A percentile compares a stretch with the other conserved stretches of the same genome.
phyloP scores from a whole-genome alignment of 23 tunicate species.

The Halocynthia roretzi region DNA sequence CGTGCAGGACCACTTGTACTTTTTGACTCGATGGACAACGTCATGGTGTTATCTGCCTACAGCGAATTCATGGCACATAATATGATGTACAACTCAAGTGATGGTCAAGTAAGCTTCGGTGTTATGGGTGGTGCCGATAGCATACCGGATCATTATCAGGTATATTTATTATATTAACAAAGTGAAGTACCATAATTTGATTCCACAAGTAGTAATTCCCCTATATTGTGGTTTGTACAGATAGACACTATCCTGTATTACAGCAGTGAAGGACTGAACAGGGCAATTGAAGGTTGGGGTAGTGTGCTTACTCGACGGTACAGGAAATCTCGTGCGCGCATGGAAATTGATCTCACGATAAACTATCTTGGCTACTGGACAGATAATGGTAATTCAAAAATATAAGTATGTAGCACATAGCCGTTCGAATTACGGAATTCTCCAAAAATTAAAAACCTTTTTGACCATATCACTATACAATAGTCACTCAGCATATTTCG shows the following conservation, averaged over 20 bases:
- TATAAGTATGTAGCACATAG: too few relatives aligned
- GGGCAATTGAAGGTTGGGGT: constrained; percentile 79
- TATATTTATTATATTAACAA: background rate
- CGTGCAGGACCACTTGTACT: constrained; percentile 63
- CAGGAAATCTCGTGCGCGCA: constrained; percentile 34
- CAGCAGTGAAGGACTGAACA: constrained; percentile 54
- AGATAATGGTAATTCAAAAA: constrained; percentile 51
- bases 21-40: constrained; percentile 41
- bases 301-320: constrained; percentile 41
- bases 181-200: too few relatives aligned
- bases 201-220: background rate
- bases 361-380: constrained; percentile 89
- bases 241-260: constrained; percentile 82
- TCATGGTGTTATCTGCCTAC: constrained; percentile 65
- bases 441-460: too few relatives aligned
- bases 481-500: too few relatives aligned
- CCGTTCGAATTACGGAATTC: too few relatives aligned
- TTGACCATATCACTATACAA: too few relatives aligned
- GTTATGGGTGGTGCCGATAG: constrained; percentile 60
- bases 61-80: constrained; percentile 76
- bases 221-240: constrained; percentile 3
- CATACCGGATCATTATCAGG: constrained; percentile 56
- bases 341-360: constrained; percentile 68
- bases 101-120: constrained; percentile 42
- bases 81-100: constrained; percentile 39